These are phyloP conservation scores for Drosophila helvetica DNA, from an alignment of 2,888 invertebrate genomes.

Conservation along the genomic window DNA sequence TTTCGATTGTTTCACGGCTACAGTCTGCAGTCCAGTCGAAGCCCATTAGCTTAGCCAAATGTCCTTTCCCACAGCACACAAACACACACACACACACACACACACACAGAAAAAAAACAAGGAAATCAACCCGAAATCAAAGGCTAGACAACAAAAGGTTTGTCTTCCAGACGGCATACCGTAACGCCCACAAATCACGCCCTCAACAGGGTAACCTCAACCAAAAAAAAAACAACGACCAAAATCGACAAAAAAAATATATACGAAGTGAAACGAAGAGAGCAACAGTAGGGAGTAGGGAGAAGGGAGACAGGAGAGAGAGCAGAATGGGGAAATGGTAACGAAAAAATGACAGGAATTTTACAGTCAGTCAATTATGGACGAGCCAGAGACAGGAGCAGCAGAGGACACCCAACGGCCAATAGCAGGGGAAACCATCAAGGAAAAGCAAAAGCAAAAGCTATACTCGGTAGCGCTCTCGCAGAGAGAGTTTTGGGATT, in stretches of 20 bases:
- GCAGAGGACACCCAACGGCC: slow-evolving; percentile 37
- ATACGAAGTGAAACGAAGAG: slow-evolving; percentile 45
- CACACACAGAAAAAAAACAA: slow-evolving; percentile 13
- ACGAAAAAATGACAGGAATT: slow-evolving; percentile 70
- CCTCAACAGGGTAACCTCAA: slow-evolving; percentile 56
- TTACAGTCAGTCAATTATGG: slow-evolving; percentile 78
- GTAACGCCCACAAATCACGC: slow-evolving; percentile 77
- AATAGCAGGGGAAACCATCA: slow-evolving; percentile 41
- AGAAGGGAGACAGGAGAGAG: not conserved
- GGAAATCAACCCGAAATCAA: slow-evolving; percentile 49
- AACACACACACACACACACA: not conserved
- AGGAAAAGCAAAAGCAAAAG: slow-evolving; percentile 65
- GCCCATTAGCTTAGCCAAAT: slow-evolving; percentile 67
- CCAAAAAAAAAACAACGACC: slow-evolving; percentile 15
- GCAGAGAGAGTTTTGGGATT: not conserved
- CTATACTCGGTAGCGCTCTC: slow-evolving; percentile 26
- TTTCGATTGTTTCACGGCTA: slow-evolving; percentile 42
- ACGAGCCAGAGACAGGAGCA: slow-evolving; percentile 16
- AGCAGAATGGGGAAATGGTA: slow-evolving; percentile 33
- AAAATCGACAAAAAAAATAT: slow-evolving; percentile 16
- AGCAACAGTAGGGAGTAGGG: slow-evolving; percentile 5
- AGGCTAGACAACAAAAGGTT: slow-evolving; percentile 72
- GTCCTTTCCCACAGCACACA: slow-evolving; percentile 39
- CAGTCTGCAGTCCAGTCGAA: slow-evolving; percentile 28
- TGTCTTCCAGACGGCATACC: slow-evolving; percentile 58